Conservation (phyloP, 2,888 invertebrate genomes). For the Lithophane semibrunnea region DNA sequence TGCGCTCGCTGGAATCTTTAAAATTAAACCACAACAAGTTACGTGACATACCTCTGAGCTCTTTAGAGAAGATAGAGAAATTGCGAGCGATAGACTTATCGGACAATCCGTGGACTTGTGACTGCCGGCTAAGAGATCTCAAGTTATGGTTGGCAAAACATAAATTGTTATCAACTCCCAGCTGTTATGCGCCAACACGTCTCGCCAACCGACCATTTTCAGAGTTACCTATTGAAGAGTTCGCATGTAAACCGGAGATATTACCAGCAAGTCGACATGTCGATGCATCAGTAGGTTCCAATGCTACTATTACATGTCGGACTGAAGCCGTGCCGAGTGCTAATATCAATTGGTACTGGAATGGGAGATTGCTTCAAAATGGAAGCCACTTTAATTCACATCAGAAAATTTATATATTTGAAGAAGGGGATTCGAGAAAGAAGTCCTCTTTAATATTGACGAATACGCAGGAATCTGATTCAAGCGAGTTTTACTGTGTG, state of each 20-base stretch:
- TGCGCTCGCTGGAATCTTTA: conserved; percentile 94
- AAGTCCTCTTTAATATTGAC: conserved; percentile 94
- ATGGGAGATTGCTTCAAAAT: conserved; percentile 94
- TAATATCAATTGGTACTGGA: conserved; percentile 96
- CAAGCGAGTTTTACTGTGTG: conserved; percentile 96
- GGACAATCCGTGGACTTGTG: conserved; percentile 97
- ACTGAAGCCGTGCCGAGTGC: conserved; percentile 96
- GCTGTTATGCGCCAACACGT: conserved; percentile 93
- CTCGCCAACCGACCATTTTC: conserved; percentile 93
- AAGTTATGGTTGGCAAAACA: conserved; percentile 95
- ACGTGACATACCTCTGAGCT: conserved; percentile 93
- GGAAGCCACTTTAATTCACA: conserved; percentile 94
- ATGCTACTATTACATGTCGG: conserved; percentile 95
- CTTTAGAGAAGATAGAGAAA: conserved; percentile 93
- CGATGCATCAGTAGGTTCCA: conserved; percentile 95
- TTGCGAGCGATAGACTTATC: conserved; percentile 95
- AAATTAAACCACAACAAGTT: conserved; percentile 96
- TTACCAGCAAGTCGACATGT: conserved; percentile 94
- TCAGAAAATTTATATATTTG: conserved; percentile 94
- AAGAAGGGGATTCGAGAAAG: conserved; percentile 94
- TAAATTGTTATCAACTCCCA: conserved; percentile 94
- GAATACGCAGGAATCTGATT: conserved; percentile 95
- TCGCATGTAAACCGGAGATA: conserved; percentile 96
- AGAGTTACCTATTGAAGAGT: conserved; percentile 94
- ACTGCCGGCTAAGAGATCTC: conserved; percentile 95